A percentile compares a stretch with the other conserved stretches of the same genome.
These are phyloP conservation scores for Drosophila kepulauana DNA, from an alignment of 1,140 invertebrate species.

Conservation along the genomic window DNA sequence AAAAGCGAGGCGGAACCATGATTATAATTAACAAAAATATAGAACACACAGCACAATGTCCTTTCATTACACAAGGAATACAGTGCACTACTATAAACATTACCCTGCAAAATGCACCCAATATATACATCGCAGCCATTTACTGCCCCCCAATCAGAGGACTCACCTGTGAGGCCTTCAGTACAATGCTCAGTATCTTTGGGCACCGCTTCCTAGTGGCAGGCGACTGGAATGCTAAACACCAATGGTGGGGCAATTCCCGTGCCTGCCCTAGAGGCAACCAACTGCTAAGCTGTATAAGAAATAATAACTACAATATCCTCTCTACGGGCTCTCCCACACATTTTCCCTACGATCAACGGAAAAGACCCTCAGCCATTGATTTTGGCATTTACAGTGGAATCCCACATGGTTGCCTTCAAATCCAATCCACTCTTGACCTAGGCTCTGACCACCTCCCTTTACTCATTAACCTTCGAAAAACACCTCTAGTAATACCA, in stretches of 20 bases:
- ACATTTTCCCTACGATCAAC: not conserved
- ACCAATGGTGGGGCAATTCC: not conserved
- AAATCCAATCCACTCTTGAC: not conserved
- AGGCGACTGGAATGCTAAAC: constrained; percentile 24
- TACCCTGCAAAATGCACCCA: no score
- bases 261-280: not conserved
- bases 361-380: constrained; percentile 4
- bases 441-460: constrained; percentile 18
- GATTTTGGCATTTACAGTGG: constrained; percentile 17
- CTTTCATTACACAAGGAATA: no score
- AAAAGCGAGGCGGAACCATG: no score
- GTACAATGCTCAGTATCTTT: not conserved
- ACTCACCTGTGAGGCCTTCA: not conserved
- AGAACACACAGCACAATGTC: no score
- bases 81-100: no score
- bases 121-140: not conserved
- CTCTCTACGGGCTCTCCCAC: constrained; percentile 13
- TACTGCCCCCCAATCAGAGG: not conserved
- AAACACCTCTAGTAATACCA: not conserved
- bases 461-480: not conserved
- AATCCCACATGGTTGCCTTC: not conserved
- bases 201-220: not conserved
- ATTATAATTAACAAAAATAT: no score
- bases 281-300: not conserved
- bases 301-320: not conserved